These are phyloP conservation scores for Drosophila truncata DNA, from an alignment of 1,140 invertebrate species.

Conservation along the genomic window DNA sequence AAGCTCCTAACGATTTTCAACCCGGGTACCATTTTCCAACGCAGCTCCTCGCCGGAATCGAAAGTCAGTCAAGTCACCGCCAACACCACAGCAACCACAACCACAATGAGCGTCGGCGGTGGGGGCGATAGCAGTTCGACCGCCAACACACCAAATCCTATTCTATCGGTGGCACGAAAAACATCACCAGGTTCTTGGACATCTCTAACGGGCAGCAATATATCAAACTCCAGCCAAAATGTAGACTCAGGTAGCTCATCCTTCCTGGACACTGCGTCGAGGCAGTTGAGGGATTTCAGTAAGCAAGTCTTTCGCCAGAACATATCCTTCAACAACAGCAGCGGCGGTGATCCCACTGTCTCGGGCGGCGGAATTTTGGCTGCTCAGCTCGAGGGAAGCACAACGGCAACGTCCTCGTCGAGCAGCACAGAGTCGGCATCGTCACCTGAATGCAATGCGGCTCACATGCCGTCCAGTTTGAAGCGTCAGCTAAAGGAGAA, in stretches of 20 bases:
- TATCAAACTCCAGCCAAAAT: conserved; percentile 42
- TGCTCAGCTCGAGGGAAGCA: conserved; percentile 23
- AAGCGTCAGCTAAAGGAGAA: conserved; percentile 84
- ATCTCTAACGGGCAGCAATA: conserved; percentile 36
- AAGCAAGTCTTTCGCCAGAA: conserved; percentile 84
- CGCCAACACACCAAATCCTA: conserved; percentile 5
- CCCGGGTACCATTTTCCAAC: conserved; percentile 86
- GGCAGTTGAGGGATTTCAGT: conserved; percentile 75
- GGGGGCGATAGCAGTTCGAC: conserved; percentile 20
- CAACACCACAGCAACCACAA: conserved; percentile 23
- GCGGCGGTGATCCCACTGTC: conserved; percentile 44
- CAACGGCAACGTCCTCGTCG: conserved; percentile 35
- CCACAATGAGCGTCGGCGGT: conserved; percentile 7
- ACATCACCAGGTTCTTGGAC: conserved; percentile 43
- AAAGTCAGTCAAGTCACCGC: conserved; percentile 40
- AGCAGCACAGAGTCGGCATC: conserved; percentile 51
- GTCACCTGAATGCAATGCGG: conserved; percentile 49
- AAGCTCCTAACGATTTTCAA: conserved; percentile 87
- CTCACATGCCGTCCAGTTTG: conserved; percentile 70
- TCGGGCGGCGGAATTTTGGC: not conserved
- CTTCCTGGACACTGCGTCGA: conserved; percentile 77
- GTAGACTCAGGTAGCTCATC: conserved; percentile 47
- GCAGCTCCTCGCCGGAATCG: conserved; percentile 75
- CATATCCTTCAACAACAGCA: conserved; percentile 70
- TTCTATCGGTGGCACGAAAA: conserved; percentile 41